Percentiles rank a stretch among this genome's conserved stretches.
phyloP scores from a whole-genome alignment of 1,140 invertebrate species.

The Eriosoma lanigerum region DNA sequence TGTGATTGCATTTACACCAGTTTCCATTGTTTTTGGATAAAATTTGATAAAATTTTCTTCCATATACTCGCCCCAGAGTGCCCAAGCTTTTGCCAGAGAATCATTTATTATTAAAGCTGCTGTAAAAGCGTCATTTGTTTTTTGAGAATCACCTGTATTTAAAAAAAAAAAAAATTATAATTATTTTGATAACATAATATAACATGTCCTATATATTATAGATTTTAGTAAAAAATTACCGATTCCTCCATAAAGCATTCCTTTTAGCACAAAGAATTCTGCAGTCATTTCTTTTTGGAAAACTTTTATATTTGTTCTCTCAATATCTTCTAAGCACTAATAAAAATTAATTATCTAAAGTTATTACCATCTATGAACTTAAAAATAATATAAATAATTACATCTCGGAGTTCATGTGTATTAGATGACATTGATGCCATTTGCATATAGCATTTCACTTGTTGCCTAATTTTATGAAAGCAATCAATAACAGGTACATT shows the following conservation, averaged over 20 bases:
- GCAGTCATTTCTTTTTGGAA: conserved; percentile 97
- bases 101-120: conserved; percentile 92
- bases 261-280: conserved; percentile 94
- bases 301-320: conserved; percentile 92
- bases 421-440: conserved; percentile 79
- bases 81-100: conserved; percentile 92
- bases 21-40: conserved; percentile 68
- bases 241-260: conserved; percentile 81
- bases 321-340: conserved; percentile 87
- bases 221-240: conserved; percentile 56
- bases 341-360: conserved; percentile 28
- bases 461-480: conserved; percentile 93
- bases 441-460: conserved; percentile 95
- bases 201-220: neutral
- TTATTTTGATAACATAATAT: neutral
- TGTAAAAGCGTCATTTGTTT: conserved; percentile 94
- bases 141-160: conserved; percentile 76
- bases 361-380: neutral
- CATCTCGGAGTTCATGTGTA: conserved; percentile 86
- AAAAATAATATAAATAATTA: conserved; percentile 54
- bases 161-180: neutral
- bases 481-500: conserved; percentile 95
- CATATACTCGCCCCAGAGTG: conserved; percentile 94
- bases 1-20: conserved; percentile 86
- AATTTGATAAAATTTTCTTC: conserved; percentile 77